phyloP scores from a whole-genome alignment of 2,113 vertebrate genomes.

The Xenopus borealis region DNA sequence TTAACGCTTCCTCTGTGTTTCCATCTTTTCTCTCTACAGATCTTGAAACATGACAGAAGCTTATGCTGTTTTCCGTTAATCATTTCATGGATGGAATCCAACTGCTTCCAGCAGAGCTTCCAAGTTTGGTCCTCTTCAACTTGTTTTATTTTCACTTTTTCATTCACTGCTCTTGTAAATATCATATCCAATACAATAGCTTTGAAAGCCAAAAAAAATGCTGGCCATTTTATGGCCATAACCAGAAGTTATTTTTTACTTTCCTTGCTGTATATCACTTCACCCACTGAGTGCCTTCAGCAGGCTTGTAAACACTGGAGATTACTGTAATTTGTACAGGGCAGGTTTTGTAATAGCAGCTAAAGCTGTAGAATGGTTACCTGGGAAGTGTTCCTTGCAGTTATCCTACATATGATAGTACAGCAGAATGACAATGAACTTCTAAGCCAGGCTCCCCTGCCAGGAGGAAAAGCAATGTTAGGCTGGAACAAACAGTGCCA shows the following conservation, averaged over 20 bases:
- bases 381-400: neutral
- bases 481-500: neutral
- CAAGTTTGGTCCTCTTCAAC: conserved; percentile 18
- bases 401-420: neutral
- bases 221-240: conserved; percentile 34
- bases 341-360: neutral
- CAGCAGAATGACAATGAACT: neutral
- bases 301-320: conserved; percentile 18
- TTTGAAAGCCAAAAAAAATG: conserved; percentile 5
- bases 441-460: neutral
- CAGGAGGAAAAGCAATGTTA: neutral
- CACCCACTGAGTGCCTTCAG: conserved; percentile 20
- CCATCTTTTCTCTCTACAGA: conserved; percentile 12
- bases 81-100: conserved; percentile 21
- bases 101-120: conserved; percentile 31
- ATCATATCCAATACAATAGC: conserved; percentile 23
- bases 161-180: conserved; percentile 28
- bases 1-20: too few relatives aligned
- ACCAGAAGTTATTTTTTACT: conserved; percentile 32
- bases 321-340: conserved; percentile 22
- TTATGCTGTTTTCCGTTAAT: conserved; percentile 35
- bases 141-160: conserved; percentile 1
- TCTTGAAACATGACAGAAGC: conserved; percentile 11
- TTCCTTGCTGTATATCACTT: conserved; percentile 19
- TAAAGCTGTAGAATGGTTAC: conserved; percentile 4